phyloP scores from a whole-genome alignment of 2,113 vertebrate genomes.

The Rhabdomys dilectus region DNA sequence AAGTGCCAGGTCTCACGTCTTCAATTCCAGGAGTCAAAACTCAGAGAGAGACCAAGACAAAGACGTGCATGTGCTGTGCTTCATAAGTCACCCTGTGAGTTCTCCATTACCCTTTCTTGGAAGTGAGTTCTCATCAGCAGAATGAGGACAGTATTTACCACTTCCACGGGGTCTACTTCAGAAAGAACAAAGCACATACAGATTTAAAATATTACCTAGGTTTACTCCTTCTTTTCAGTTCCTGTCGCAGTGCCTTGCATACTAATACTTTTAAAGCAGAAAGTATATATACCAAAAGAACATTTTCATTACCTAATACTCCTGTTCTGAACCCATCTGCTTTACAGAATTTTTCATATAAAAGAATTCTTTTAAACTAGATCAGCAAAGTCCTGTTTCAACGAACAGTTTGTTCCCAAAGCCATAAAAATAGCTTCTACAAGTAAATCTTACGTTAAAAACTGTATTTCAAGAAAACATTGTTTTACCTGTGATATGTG shows the following conservation, averaged over 20 bases:
- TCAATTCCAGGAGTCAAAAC: constrained; percentile 36
- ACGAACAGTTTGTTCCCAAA: constrained; percentile 62
- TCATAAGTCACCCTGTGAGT: not conserved
- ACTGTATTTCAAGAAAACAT: constrained; percentile 52
- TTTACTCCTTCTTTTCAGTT: constrained; percentile 43
- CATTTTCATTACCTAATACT: constrained; percentile 67
- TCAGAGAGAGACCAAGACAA: not conserved
- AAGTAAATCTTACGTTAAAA: constrained; percentile 68
- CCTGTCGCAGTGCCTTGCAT: constrained; percentile 43
- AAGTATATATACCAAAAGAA: constrained; percentile 66
- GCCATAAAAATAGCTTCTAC: constrained; percentile 61
- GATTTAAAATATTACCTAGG: constrained; percentile 36
- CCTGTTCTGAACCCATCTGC: constrained; percentile 64
- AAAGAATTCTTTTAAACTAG: constrained; percentile 77
- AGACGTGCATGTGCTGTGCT: not conserved
- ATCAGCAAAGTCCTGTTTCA: constrained; percentile 70
- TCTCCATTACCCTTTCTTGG: constrained; percentile 39
- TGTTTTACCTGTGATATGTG: constrained; percentile 56
- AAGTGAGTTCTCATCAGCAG: constrained; percentile 27
- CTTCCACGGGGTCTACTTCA: not conserved
- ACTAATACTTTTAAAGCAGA: constrained; percentile 59
- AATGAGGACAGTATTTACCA: constrained; percentile 23
- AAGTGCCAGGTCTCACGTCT: constrained; percentile 27
- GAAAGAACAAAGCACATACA: constrained; percentile 34
- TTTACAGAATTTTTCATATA: constrained; percentile 67